Evolutionary conservation across 2,888 invertebrate genomes (phyloP).

Genomic region (Suillia variegata): DNA sequence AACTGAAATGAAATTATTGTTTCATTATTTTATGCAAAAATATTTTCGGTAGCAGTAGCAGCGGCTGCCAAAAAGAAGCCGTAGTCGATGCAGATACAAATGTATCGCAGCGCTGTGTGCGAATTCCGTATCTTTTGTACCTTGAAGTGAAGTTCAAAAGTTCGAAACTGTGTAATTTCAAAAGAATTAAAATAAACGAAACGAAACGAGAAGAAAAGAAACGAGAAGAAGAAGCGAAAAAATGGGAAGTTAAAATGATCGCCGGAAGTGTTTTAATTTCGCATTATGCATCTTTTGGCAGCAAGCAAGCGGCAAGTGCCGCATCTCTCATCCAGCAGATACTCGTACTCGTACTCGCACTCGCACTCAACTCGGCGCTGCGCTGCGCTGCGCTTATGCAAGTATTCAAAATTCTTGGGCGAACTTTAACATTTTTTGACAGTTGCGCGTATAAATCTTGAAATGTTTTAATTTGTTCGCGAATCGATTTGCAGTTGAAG

Average conservation of each 20-base stretch:
- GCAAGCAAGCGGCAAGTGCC: neutral
- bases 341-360: neutral
- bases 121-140: constrained; percentile 23
- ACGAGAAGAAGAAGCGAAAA: neutral
- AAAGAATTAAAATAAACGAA: no score
- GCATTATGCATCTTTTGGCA: constrained; percentile 28
- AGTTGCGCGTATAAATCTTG: constrained; percentile 59
- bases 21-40: constrained; percentile 35
- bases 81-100: no score
- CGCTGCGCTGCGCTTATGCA: neutral
- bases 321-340: no score
- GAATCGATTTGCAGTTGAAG: constrained; percentile 56
- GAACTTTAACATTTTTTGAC: constrained; percentile 50
- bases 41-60: constrained; percentile 27
- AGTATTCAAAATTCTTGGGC: constrained; percentile 17
- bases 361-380: neutral
- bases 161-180: constrained; percentile 36
- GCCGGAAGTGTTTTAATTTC: constrained; percentile 42
- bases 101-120: neutral
- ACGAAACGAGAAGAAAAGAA: neutral
- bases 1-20: constrained; percentile 39
- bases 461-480: constrained; percentile 59
- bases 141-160: constrained; percentile 25
- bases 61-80: no score
- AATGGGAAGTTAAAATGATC: constrained; percentile 16